A percentile compares a stretch with the other conserved stretches of the same genome.
phyloP scores from a whole-genome alignment of 2,797 vertebrate genomes.

The Onychomys leucogaster region DNA sequence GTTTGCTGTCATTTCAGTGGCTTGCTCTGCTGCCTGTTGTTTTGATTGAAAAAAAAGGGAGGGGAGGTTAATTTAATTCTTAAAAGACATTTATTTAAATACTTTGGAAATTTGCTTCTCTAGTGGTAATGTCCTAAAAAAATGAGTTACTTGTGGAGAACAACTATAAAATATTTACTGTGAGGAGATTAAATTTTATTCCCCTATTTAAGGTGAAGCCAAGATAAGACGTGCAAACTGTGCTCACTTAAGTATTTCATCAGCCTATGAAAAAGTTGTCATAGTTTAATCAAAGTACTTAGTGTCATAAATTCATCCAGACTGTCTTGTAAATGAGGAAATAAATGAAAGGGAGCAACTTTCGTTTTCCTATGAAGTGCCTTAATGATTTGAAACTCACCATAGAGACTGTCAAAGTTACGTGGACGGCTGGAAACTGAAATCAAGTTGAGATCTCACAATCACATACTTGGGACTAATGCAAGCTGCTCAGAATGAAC shows the following conservation, averaged over 20 bases:
- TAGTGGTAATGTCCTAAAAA: slow-evolving; percentile 46
- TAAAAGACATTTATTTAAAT: slow-evolving; percentile 61
- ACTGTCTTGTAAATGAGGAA: slow-evolving; percentile 52
- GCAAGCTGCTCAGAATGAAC: neutral
- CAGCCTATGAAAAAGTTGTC: slow-evolving; percentile 50
- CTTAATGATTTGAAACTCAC: neutral
- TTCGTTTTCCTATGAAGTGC: slow-evolving; percentile 54
- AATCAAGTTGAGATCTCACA: neutral
- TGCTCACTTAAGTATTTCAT: slow-evolving; percentile 54
- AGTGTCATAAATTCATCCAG: slow-evolving; percentile 23
- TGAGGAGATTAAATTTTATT: slow-evolving; percentile 65
- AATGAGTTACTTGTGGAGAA: slow-evolving; percentile 43
- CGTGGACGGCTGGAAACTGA: neutral
- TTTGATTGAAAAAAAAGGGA: slow-evolving; percentile 3
- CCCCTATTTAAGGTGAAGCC: slow-evolving; percentile 43
- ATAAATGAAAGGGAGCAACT: slow-evolving; percentile 29
- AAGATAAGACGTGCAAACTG: slow-evolving; percentile 39
- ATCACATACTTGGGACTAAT: neutral
- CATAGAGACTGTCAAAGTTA: neutral
- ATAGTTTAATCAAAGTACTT: slow-evolving; percentile 47
- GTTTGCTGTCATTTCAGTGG: slow-evolving; percentile 31
- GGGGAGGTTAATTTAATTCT: slow-evolving; percentile 49
- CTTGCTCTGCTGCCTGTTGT: slow-evolving; percentile 17
- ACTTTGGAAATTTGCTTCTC: slow-evolving; percentile 43
- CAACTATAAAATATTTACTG: slow-evolving; percentile 59